A percentile compares a stretch with the other conserved stretches of the same genome.
Evolutionary conservation across 2,113 vertebrate species (phyloP).

Genomic region (Ophiodon elongatus): DNA sequence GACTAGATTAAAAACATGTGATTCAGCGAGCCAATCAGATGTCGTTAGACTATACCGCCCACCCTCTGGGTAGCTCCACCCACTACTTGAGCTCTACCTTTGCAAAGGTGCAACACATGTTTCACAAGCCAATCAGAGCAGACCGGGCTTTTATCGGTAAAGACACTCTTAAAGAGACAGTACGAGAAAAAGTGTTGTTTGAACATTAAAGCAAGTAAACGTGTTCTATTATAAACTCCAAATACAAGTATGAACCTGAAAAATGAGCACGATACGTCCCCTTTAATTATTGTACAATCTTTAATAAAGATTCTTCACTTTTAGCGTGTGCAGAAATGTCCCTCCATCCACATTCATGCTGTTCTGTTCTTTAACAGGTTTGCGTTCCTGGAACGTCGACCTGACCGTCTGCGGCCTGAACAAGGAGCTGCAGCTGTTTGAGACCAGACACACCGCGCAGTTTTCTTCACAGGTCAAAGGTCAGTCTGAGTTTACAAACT

Average conservation of each 20-base stretch:
- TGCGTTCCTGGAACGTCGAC: slow-evolving; percentile 91
- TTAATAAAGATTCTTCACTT: not conserved
- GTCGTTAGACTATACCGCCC: too few relatives aligned
- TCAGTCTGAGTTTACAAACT: slow-evolving; percentile 73
- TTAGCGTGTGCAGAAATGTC: too few relatives aligned
- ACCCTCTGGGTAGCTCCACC: too few relatives aligned
- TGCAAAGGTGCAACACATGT: too few relatives aligned
- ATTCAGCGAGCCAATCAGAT: not conserved
- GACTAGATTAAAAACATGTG: too few relatives aligned
- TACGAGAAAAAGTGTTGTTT: not conserved
- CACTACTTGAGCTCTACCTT: too few relatives aligned
- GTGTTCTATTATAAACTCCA: not conserved
- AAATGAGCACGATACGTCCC: not conserved
- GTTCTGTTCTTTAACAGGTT: slow-evolving; percentile 79
- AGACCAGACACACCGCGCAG: slow-evolving; percentile 91
- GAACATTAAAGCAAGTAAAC: not conserved
- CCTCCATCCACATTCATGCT: too few relatives aligned
- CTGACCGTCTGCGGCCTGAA: slow-evolving; percentile 88
- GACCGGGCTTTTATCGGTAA: too few relatives aligned
- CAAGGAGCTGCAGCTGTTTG: slow-evolving; percentile 92
- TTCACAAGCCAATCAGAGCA: not conserved
- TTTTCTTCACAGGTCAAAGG: slow-evolving; percentile 96
- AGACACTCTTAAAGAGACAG: not conserved
- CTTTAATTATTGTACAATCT: not conserved
- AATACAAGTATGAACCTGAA: not conserved